These are phyloP conservation scores for Eudyptes chrysolophus DNA, from an alignment of 2,113 vertebrate species.

Conservation along the genomic window DNA sequence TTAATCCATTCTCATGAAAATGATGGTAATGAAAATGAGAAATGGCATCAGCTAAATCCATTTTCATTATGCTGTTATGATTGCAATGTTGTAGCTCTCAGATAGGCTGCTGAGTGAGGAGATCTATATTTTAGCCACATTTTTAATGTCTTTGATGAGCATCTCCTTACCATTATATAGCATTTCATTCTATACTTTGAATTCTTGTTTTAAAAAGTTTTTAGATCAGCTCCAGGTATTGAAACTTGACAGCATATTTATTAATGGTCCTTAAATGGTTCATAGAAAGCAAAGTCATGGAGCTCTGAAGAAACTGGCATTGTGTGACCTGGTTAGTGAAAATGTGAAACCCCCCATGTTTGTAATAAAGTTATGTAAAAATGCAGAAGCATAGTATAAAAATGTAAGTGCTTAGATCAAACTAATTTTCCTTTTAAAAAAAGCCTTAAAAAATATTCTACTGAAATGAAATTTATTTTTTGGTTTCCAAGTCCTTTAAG, in stretches of 20 bases:
- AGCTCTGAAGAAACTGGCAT: neutral
- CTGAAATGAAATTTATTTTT: neutral
- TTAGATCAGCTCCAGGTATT: neutral
- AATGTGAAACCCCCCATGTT: neutral
- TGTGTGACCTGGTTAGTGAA: neutral
- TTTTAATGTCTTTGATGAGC: neutral
- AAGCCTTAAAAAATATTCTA: neutral
- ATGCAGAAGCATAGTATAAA: neutral
- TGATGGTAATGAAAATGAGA: slow-evolving; percentile 58
- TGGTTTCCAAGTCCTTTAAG: neutral
- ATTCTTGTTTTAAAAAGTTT: neutral
- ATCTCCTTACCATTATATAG: neutral
- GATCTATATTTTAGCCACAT: neutral
- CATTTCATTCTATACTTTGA: neutral
- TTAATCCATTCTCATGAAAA: slow-evolving; percentile 50
- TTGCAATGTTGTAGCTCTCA: slow-evolving; percentile 42
- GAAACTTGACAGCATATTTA: neutral
- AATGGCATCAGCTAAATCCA: slow-evolving; percentile 43
- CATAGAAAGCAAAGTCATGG: neutral
- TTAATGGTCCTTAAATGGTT: neutral
- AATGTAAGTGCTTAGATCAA: neutral
- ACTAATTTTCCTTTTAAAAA: neutral
- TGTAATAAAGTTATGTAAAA: neutral
- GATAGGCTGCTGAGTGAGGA: neutral
- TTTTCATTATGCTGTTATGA: slow-evolving; percentile 53